These are phyloP conservation scores for Enteromius unitaeniatus DNA, from an alignment of 2,797 vertebrate species.

Conservation along the genomic window DNA sequence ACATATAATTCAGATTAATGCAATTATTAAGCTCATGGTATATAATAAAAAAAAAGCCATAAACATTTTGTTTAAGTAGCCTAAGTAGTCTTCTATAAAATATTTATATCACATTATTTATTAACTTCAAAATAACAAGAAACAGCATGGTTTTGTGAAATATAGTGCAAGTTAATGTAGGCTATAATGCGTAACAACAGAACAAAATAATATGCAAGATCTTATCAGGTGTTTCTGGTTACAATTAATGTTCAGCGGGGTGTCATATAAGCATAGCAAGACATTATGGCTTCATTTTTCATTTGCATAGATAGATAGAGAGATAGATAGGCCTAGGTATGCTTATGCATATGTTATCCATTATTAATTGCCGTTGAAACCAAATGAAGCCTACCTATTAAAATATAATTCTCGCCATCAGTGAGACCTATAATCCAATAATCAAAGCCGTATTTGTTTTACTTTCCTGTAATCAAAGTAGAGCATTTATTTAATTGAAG, in stretches of 20 bases:
- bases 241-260: background rate
- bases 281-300: background rate
- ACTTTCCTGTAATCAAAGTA: background rate
- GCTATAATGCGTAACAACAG: background rate
- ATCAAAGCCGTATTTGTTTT: slow-evolving; percentile 8
- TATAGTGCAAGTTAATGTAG: background rate
- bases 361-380: too few relatives aligned
- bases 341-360: too few relatives aligned
- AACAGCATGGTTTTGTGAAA: background rate
- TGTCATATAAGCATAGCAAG: background rate
- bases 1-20: background rate
- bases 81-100: background rate
- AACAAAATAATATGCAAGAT: too few relatives aligned
- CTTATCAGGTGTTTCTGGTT: background rate
- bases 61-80: background rate
- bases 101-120: background rate
- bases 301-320: background rate
- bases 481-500: background rate
- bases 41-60: background rate
- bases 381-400: too few relatives aligned
- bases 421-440: slow-evolving; percentile 26
- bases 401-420: too few relatives aligned
- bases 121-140: background rate
- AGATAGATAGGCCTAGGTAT: too few relatives aligned
- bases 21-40: background rate